Base-by-base conservation (phyloP, 1,140 invertebrate genomes). In the Halyomorpha halys region DNA sequence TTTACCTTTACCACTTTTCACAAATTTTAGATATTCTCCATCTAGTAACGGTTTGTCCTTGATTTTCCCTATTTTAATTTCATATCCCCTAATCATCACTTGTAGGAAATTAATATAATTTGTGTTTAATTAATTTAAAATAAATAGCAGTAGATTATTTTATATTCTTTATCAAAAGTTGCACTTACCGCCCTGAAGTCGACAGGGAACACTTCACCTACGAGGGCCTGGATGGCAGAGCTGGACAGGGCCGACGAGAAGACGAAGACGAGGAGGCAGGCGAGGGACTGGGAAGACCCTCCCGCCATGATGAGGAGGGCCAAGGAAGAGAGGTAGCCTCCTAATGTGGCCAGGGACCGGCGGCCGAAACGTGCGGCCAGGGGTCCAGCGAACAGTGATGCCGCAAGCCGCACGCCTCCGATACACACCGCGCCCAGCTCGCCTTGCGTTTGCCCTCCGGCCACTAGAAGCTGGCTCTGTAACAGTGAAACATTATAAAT, bases 171-270 rank as follows among this genome's bases (percentile, higher is more conserved):
- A 11, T 39, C 6, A 39, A 39, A 39, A 8, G 5, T 13, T 13
- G 13, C 34, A 49, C 27, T 49, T 34, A 65, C 56, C 34, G 18
- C 25, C 25, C 49, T 47, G 25, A 54, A 30, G 19, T 62, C 60
- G 19, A 49, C 21, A 4, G 49, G 49, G 49, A 63, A 56, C 3
- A 63, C 51, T 27, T 53, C 62, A 15, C 21, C 47, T 30, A 54
- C 30, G 8, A 63, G 14, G 3, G 62, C 47, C 18, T 54, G 53
- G 16, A 44, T 18, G 19, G 25, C 34, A 1, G 62, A 19, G 19
- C 23, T 23, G 18, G 18, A 16, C 3, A 63, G 18, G 18, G 53
- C 44, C 0, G 53, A 63, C 2, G 53, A 15, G 39, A 63, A 18
- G 44, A 63, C 49, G 44, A 45, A 63, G 19, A 56, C 23, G 14